Evolutionary conservation across 2,113 vertebrate species (phyloP).

Genomic region (Microtus montanus): DNA sequence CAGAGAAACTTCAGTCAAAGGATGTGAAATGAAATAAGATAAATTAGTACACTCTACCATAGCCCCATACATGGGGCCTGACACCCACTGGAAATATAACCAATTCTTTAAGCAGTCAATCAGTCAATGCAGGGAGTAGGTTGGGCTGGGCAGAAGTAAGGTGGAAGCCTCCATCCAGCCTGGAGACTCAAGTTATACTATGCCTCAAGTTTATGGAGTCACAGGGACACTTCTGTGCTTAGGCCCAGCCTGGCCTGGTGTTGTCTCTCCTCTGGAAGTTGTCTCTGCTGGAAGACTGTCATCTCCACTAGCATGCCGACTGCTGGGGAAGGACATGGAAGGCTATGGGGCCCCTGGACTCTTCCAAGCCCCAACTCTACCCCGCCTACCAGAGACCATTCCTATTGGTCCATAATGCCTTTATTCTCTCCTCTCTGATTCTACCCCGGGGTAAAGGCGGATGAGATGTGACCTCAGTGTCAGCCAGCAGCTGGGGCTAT

Average conservation of each 20-base stretch:
- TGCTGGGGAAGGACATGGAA: background rate
- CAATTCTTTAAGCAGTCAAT: slow-evolving; percentile 7
- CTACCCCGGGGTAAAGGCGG: background rate
- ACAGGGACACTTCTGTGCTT: accelerated
- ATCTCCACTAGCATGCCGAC: background rate
- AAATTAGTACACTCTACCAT: slow-evolving; percentile 70
- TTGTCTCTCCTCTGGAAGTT: background rate
- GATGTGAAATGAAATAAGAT: slow-evolving; percentile 76
- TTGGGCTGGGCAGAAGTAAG: background rate
- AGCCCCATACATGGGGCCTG: slow-evolving; percentile 12
- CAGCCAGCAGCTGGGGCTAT: slow-evolving; percentile 24
- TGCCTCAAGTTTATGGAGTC: background rate
- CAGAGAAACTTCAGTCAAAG: slow-evolving; percentile 62
- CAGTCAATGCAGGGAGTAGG: background rate
- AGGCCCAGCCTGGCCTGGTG: background rate
- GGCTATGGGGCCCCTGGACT: background rate
- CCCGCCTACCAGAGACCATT: background rate
- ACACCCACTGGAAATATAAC: background rate
- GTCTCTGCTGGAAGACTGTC: background rate
- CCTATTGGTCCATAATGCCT: background rate
- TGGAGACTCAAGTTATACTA: background rate
- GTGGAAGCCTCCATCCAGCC: too few species aligned
- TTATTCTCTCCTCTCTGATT: background rate
- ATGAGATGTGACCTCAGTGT: background rate
- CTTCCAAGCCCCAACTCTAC: background rate